Evolutionary conservation across 2,888 invertebrate genomes (phyloP).

Genomic region (Drosophila cognata): DNA sequence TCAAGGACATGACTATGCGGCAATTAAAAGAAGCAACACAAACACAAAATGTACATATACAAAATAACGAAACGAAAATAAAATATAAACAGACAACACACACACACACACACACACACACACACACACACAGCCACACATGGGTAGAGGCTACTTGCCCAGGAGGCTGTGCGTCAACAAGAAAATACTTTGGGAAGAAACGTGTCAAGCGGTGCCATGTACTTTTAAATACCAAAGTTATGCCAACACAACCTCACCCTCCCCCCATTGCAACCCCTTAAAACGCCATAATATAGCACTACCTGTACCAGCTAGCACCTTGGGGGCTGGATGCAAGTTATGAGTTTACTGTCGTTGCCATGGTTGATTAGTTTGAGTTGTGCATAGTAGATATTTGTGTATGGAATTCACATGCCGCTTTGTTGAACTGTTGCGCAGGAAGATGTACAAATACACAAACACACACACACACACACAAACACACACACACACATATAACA

Average conservation of each 20-base stretch:
- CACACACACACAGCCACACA: constrained; percentile 20
- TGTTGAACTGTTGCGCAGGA: constrained; percentile 64
- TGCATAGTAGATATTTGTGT: constrained; percentile 47
- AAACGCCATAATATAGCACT: not conserved
- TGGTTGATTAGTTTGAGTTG: constrained; percentile 58
- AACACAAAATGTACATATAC: constrained; percentile 8
- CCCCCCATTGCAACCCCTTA: not conserved
- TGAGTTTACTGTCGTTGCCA: constrained; percentile 23
- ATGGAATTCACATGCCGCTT: constrained; percentile 38
- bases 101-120: constrained; percentile 27
- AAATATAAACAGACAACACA: constrained; percentile 7
- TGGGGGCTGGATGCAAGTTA: constrained; percentile 47
- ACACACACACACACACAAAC: not conserved
- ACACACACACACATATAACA: constrained; percentile 8
- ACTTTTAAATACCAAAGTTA: constrained; percentile 15
- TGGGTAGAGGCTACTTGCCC: not conserved
- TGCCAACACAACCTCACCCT: not conserved
- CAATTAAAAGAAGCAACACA: constrained; percentile 54
- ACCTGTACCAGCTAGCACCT: constrained; percentile 30
- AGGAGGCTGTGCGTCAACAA: constrained; percentile 14
- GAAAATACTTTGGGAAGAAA: constrained; percentile 44
- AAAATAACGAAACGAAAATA: constrained; percentile 23
- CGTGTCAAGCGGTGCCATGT: constrained; percentile 54
- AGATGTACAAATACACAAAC: constrained; percentile 17
- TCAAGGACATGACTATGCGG: constrained; percentile 63